A percentile compares a stretch with the other conserved stretches of the same genome.
These are phyloP conservation scores for Phalacrocorax brasilianus DNA, from an alignment of 2,113 vertebrate genomes.

Conservation along the genomic window DNA sequence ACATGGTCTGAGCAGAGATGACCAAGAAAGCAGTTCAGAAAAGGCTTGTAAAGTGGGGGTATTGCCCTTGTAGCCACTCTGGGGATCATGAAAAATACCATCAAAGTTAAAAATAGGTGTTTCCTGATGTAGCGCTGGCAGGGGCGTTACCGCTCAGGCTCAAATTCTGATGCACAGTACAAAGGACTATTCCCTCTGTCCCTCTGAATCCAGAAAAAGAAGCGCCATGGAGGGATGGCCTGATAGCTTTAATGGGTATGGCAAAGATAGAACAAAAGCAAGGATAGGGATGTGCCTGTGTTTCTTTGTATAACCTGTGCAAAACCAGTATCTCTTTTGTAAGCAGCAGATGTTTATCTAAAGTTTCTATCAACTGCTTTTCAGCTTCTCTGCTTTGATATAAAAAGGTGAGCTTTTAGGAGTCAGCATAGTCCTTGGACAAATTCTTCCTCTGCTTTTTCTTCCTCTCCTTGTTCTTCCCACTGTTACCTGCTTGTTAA, in stretches of 20 bases:
- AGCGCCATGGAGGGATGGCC: rapidly evolving
- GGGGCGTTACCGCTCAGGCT: background rate
- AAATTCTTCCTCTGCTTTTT: background rate
- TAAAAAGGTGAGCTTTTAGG: background rate
- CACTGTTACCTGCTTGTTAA: background rate
- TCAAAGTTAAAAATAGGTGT: background rate
- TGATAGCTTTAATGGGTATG: background rate
- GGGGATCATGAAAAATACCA: background rate
- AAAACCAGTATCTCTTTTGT: background rate
- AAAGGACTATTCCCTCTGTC: background rate
- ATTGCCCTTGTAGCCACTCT: background rate
- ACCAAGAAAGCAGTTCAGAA: background rate
- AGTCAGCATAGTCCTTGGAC: background rate
- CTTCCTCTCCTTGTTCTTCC: background rate
- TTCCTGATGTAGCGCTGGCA: background rate
- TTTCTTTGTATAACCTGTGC: background rate
- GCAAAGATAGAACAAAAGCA: background rate
- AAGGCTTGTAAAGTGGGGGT: no score
- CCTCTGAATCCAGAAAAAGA: background rate
- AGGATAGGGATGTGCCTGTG: background rate
- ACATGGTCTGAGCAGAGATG: background rate
- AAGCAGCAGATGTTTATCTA: background rate
- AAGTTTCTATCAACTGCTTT: background rate
- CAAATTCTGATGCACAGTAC: background rate
- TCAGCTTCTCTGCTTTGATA: background rate